Evolutionary conservation across 1,140 invertebrate genomes (phyloP), one percentile per base, ranked within the genome.

Genomic region (Nephila pilipes): DNA sequence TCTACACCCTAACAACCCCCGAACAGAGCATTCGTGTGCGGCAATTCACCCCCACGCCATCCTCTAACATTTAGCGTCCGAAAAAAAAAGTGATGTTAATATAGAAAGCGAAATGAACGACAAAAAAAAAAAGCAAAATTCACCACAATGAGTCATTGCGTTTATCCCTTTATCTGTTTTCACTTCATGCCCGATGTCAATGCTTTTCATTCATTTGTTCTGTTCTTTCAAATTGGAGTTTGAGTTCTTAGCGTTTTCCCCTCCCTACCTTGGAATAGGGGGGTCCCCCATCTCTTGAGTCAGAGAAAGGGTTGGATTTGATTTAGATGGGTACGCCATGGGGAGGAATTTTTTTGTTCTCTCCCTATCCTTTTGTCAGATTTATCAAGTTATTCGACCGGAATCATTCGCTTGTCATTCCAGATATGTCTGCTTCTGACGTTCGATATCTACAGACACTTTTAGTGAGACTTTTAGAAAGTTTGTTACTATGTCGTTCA

Each of bases 121-220:
- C 81, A 29, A 22, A 63, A 90, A 58, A 88, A 88, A 38, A 90
- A 80, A 46, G 20, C 6, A 38, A 46, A 79, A 55, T 60, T 46
- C 85, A 63, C 91, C 91, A 69, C 91, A 93, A 93, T 93, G 91
- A 93, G 46, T 93, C 91, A 93, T 60, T 87, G 83, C 60, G n/a
- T 79, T 63, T 29, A 93, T 93, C 91, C 91, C 65, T 93, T 93
- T 93, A 93, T 93, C 91, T 93, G 85, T 93, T 80, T 87, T 92
- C 90, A 63, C 80, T 92, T 63, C 90, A 75, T 90, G 89, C 89
- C 89, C 79, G 22, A 81, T 91, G 90, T 91, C 90, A 91, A 91
- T 91, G 36, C 91, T 25, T 79, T 85, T 38, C 57, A 46, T 92
- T 69, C 75, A 81, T 83, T 83, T 90, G 75, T 63, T 46, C 87